Conservation (phyloP, 2,888 invertebrate species). For the Calephelis perditalis region DNA sequence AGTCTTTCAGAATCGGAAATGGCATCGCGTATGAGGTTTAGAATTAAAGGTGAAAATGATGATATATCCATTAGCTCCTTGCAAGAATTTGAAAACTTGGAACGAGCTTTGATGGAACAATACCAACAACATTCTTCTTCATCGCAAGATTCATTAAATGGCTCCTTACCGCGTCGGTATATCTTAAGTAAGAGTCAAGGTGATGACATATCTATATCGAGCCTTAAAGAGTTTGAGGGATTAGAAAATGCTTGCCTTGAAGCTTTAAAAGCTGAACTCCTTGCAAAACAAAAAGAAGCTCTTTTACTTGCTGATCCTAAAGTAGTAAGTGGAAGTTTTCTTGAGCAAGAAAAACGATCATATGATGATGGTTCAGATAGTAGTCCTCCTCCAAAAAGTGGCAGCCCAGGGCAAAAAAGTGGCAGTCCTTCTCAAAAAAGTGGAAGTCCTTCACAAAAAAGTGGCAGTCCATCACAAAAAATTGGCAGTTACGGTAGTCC, state of each 20-base stretch:
- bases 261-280: slow-evolving; percentile 88
- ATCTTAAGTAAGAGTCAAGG: slow-evolving; percentile 85
- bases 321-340: slow-evolving; percentile 64
- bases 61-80: slow-evolving; percentile 94
- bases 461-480: slow-evolving; percentile 69
- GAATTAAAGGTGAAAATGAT: slow-evolving; percentile 92
- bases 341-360: slow-evolving; percentile 71
- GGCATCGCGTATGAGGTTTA: slow-evolving; percentile 88
- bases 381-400: slow-evolving; percentile 72
- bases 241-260: slow-evolving; percentile 92
- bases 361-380: slow-evolving; percentile 79
- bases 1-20: slow-evolving; percentile 96
- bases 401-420: slow-evolving; percentile 59
- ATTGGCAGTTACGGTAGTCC: slow-evolving; percentile 66
- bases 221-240: slow-evolving; percentile 95
- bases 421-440: slow-evolving; percentile 55
- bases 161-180: slow-evolving; percentile 87
- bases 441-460: slow-evolving; percentile 69
- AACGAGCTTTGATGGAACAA: slow-evolving; percentile 90
- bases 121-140: slow-evolving; percentile 84
- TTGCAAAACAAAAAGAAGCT: slow-evolving; percentile 91
- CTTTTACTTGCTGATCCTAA: slow-evolving; percentile 80
- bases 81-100: slow-evolving; percentile 95
- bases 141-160: slow-evolving; percentile 92
- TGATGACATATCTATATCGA: slow-evolving; percentile 91